phyloP scores from a whole-genome alignment of 1,140 invertebrate species.

The Drosophila carrolli region DNA sequence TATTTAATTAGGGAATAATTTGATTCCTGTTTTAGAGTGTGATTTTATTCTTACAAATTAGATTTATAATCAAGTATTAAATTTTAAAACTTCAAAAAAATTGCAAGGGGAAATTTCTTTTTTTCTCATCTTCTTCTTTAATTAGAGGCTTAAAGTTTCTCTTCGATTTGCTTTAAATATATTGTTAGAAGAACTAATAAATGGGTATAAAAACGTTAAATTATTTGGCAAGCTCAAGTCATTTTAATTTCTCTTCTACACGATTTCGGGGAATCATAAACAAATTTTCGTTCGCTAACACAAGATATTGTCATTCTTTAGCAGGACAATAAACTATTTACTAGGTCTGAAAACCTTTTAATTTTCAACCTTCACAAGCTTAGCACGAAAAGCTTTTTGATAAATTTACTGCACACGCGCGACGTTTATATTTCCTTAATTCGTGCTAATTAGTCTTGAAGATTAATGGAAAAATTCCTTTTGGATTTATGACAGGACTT shows the following conservation, averaged over 20 bases:
- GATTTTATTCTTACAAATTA: neutral
- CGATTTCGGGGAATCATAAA: too few species aligned
- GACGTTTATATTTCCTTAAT: neutral
- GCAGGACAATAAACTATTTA: conserved; percentile 26
- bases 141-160: too few species aligned
- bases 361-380: neutral
- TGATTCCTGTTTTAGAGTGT: neutral
- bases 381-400: neutral
- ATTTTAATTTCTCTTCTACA: too few species aligned
- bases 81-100: too few species aligned
- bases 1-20: neutral
- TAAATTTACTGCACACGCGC: conserved; percentile 2
- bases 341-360: neutral
- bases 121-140: too few species aligned
- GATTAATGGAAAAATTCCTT: neutral
- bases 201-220: neutral
- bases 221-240: neutral
- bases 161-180: too few species aligned
- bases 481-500: neutral
- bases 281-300: conserved; percentile 2
- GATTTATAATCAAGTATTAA: too few species aligned
- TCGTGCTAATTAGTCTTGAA: neutral
- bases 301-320: neutral
- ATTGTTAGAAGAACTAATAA: too few species aligned
- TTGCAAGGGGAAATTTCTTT: too few species aligned